Base-by-base conservation (phyloP, 2,888 invertebrate species). In the Euplagia quadripunctaria region DNA sequence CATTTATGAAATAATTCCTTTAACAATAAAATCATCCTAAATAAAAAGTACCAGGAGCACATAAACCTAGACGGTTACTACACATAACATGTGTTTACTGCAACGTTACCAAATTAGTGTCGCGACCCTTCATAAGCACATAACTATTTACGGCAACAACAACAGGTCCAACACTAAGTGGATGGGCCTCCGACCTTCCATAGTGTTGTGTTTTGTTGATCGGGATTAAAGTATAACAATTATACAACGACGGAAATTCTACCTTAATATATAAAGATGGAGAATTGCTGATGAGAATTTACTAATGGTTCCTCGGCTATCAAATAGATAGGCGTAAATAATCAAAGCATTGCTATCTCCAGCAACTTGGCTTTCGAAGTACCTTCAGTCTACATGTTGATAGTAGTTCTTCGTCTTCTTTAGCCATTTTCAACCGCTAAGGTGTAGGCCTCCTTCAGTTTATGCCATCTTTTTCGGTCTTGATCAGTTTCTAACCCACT, bases 131-230 rank as follows among this genome's bases (percentile, higher is more conserved):
- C 64, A 65, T 81, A 85, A 83, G 72, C 78, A 74, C 73, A 46
- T 75, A 58, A 75, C 71, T 84, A 82, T 83, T 84, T 85, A 82
- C 74, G 78, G 70, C 68, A 70, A 77, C 77, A 70, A 77, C 78
- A 79, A 84, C 85, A 79, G 76, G 82, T 85, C 73, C 79, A 74
- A 79, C 65, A 81, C 83, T 86, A 84, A 86, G 79, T 86, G 80
- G 82, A 77, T 73, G 64, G 71, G 69, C 73, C 75, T 76, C 78
- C 73, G 76, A 79, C 78, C 78, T 77, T 73, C 64, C 20, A 63
- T 79, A 84, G 80, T 76, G 80, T 51, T 78, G 83, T 64, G 1
- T 55, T 49, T 66, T 31, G 31, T 55, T 52, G 49, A 14, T 20
- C 64, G 68, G 71, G 73, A 69, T 43, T 64, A n/a, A 17, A 3